Conservation (phyloP, 2,888 invertebrate genomes). For the Rotaria sp. region DNA sequence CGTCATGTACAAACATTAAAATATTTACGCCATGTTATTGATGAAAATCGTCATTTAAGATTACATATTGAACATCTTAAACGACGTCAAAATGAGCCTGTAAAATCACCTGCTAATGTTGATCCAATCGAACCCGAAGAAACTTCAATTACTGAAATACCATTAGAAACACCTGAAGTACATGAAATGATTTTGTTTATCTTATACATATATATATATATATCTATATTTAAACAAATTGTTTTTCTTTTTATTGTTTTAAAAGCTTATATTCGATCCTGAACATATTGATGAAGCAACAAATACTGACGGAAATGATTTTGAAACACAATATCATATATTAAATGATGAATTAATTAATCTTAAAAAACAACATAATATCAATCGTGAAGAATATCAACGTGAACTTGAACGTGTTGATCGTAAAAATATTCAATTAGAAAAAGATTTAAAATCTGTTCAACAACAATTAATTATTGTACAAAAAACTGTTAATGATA, state of each 20-base stretch:
- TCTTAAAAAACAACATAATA: constrained; percentile 2
- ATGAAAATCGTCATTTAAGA: constrained; percentile 23
- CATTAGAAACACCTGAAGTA: not conserved
- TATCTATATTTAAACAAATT: no score
- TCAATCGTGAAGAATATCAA: constrained; percentile 24
- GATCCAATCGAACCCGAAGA: not conserved
- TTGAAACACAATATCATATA: not conserved
- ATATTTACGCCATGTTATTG: constrained; percentile 13
- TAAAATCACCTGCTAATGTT: not conserved
- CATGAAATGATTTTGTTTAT: not conserved
- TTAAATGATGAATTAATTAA: not conserved
- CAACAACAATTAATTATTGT: not conserved
- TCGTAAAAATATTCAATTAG: not conserved
- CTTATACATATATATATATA: no score
- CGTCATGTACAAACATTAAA: constrained; percentile 23
- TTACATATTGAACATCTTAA: not conserved
- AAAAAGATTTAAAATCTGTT: not conserved
- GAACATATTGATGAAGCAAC: not conserved
- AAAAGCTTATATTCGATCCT: not conserved
- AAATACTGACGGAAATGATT: not conserved
- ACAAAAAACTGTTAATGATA: not conserved
- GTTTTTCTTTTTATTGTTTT: not conserved
- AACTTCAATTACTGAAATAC: not conserved
- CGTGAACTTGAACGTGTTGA: constrained; percentile 26
- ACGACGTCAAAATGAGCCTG: not conserved